A percentile compares a stretch with the other conserved stretches of the same genome.
Evolutionary conservation across 1,140 invertebrate genomes (phyloP).

Genomic region (Anastrepha obliqua): DNA sequence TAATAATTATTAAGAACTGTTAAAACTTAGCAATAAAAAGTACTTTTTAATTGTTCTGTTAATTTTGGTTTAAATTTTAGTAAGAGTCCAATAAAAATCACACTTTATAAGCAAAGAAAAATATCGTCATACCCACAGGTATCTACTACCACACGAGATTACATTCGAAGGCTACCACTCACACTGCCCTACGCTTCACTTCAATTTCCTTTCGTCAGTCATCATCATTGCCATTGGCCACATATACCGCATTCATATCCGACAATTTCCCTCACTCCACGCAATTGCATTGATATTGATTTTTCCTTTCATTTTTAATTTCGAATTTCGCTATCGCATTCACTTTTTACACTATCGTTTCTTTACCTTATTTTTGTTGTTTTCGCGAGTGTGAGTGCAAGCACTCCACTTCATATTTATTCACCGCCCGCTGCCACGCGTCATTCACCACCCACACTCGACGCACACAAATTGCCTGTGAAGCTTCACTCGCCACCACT

Average conservation of each 20-base stretch:
- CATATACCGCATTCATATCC: slow-evolving; percentile 47
- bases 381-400: neutral
- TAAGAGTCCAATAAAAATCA: no score
- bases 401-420: neutral
- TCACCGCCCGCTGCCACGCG: neutral
- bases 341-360: neutral
- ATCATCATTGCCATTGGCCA: slow-evolving; percentile 21
- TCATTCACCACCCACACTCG: neutral
- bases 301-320: slow-evolving; percentile 48
- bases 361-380: neutral
- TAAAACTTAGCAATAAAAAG: no score
- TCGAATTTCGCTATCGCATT: slow-evolving; percentile 37
- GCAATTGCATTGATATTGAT: slow-evolving; percentile 48
- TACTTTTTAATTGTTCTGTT: no score
- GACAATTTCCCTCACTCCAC: slow-evolving; percentile 26
- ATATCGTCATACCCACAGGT: no score
- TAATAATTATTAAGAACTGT: no score
- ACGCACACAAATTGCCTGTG: neutral
- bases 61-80: no score
- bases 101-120: no score
- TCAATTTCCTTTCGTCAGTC: slow-evolving; percentile 35
- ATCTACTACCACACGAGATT: no score
- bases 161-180: neutral
- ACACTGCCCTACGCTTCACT: neutral
- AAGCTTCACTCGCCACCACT: neutral